Evolutionary conservation across 2,888 invertebrate genomes (phyloP).

Genomic region (Formica aserva): DNA sequence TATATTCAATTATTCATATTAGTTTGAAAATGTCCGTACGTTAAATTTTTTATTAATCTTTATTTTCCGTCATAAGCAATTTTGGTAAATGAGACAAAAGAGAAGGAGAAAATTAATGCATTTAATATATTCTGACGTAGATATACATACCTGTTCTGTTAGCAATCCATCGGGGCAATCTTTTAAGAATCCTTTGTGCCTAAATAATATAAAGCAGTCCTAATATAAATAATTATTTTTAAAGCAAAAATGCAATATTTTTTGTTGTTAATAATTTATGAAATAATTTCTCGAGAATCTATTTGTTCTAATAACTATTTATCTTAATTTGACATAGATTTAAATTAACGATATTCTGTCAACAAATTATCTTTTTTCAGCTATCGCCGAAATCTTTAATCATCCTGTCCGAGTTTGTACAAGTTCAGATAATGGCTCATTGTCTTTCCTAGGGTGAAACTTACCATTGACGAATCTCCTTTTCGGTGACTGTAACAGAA

Average conservation of each 20-base stretch:
- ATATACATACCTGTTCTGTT: slow-evolving; percentile 95
- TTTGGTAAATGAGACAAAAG: background rate
- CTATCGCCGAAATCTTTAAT: slow-evolving; percentile 12
- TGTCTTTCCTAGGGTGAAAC: slow-evolving; percentile 80
- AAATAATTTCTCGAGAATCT: background rate
- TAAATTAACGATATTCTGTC: background rate
- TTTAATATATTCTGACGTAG: slow-evolving; percentile 58
- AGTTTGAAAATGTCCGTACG: background rate
- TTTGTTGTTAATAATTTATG: background rate
- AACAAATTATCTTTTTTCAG: background rate
- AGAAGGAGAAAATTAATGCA: slow-evolving; percentile 18
- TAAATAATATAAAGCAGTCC: slow-evolving; percentile 82
- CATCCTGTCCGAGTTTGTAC: slow-evolving; percentile 9
- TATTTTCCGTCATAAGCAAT: background rate
- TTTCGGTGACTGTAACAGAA: slow-evolving; percentile 93
- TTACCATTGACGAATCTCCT: slow-evolving; percentile 95
- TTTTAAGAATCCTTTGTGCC: slow-evolving; percentile 99
- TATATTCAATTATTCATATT: slow-evolving; percentile 15
- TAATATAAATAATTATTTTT: slow-evolving; percentile 1
- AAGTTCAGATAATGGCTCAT: slow-evolving; percentile 7
- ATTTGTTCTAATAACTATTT: background rate
- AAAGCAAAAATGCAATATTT: background rate
- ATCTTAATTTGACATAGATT: background rate
- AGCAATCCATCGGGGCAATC: slow-evolving; percentile 98
- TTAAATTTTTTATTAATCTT: background rate